A percentile compares a stretch with the other conserved stretches of the same genome.
Conservation (phyloP, 1,140 invertebrate species). For the Zaprionus taronus region DNA sequence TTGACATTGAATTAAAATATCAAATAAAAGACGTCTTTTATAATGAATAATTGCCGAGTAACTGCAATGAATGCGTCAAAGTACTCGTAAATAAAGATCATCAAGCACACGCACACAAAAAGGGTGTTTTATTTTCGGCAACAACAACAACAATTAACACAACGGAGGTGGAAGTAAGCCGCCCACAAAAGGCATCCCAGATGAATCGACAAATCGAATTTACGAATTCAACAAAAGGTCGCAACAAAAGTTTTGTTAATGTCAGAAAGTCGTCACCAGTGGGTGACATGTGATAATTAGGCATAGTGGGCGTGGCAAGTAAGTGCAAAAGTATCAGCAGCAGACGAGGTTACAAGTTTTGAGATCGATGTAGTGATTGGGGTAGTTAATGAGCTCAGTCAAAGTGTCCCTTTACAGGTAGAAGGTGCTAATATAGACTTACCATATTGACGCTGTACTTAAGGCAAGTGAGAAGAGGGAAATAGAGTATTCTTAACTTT, state of each 20-base stretch:
- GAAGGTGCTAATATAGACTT: too few species aligned
- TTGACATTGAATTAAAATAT: conserved; percentile 78
- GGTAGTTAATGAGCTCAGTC: background rate
- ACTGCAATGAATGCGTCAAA: conserved; percentile 44
- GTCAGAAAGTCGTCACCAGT: conserved; percentile 31
- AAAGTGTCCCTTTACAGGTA: too few species aligned
- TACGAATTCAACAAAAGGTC: conserved; percentile 30
- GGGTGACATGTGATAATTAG: background rate
- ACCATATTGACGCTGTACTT: too few species aligned
- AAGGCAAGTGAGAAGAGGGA: too few species aligned
- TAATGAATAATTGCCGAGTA: conserved; percentile 40
- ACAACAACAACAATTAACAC: background rate
- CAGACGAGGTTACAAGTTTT: background rate
- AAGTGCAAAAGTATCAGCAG: too few species aligned
- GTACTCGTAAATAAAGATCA: conserved; percentile 37
- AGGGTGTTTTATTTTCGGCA: conserved; percentile 33
- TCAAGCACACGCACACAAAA: conserved; percentile 42
- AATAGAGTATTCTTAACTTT: too few species aligned
- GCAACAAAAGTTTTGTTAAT: conserved; percentile 15
- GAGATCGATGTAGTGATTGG: background rate
- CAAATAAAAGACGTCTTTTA: conserved; percentile 51
- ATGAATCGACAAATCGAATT: conserved; percentile 25
- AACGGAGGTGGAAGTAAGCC: conserved; percentile 2
- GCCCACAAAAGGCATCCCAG: conserved; percentile 20
- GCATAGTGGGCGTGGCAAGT: background rate